Base-by-base conservation (phyloP, 2,797 vertebrate species). In the Siniperca scherzeri region DNA sequence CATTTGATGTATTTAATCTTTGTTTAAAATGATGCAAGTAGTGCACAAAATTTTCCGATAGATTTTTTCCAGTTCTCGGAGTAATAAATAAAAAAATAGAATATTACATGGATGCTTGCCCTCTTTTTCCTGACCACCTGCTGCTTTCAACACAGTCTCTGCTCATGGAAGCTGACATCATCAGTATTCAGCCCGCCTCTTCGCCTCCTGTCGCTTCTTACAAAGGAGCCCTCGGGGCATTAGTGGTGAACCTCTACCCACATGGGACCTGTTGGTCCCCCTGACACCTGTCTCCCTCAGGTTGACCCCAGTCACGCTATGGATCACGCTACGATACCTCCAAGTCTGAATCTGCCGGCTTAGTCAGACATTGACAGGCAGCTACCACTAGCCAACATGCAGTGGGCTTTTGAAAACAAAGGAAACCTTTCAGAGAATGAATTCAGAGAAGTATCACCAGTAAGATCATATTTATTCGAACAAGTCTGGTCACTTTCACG, bases 261-360 rank as follows among this genome's bases (percentile, higher is more conserved):
- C 94, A 90, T 85, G 93, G 93, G 94, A 93, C 93, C 93, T 91
- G 93, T 91, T 92, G 94, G 93, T 92, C 86, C 91, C 92, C 86
- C 73, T 95, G 93, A 94, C 93, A 94, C 94, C 94, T 94, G 94
- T 94, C 94, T 94, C 87, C 91, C 89, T 91, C 82, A 84, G 89
- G 85, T 90, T 91, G 90, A 94, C 92, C 93, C 90, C 87, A 77
- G 89, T 93, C 94, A 89, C 85, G 89, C 87, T 81, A 84, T 74
- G 90, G 89, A 94, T 93, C 94, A 93, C 83, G 91, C 88, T 80
- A 91, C 93, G 42, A 83, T 92, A 91, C 92, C 90, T 92, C 90
- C 89, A 12, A 82, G 92, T 78, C 92, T 80, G 85, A 81, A 90
- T 86, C 84, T 80, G 88, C 81, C 76, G 44, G 70, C 78, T 25